These are phyloP conservation scores for Brachionus paranguensis DNA, from an alignment of 1,140 invertebrate species.

Conservation along the genomic window DNA sequence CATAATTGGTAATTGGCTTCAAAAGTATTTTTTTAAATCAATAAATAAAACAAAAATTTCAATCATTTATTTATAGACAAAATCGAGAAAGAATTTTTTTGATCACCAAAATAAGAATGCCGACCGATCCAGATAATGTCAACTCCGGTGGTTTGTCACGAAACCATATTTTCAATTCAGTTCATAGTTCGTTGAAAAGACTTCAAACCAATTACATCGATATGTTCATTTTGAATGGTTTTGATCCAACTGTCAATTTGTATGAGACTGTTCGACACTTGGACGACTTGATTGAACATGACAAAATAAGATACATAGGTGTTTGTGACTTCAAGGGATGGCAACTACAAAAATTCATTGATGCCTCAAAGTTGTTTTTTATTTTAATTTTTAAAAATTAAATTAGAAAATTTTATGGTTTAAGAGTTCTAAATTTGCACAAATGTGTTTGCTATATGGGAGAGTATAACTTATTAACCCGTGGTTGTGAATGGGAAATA, in stretches of 20 bases:
- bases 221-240: conserved; percentile 43
- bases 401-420: not conserved
- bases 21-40: conserved; percentile 44
- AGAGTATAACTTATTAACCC: conserved; percentile 45
- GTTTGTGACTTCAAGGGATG: conserved; percentile 46
- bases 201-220: conserved; percentile 41
- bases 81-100: conserved; percentile 36
- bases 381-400: not conserved
- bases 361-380: conserved; percentile 36
- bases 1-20: conserved; percentile 49
- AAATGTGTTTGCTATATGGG: conserved; percentile 28
- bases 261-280: conserved; percentile 45
- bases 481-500: conserved; percentile 46
- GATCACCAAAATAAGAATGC: conserved; percentile 39
- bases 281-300: conserved; percentile 45
- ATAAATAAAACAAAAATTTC: not conserved
- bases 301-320: conserved; percentile 47
- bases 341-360: conserved; percentile 47
- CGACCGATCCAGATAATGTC: not conserved
- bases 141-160: conserved; percentile 39
- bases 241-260: conserved; percentile 44
- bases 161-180: conserved; percentile 29
- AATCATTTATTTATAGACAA: not conserved
- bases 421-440: conserved; percentile 24
- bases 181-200: conserved; percentile 39